Percentiles rank a stretch among this genome's conserved stretches.
Evolutionary conservation across 2,797 vertebrate genomes (phyloP).

Genomic region (Siniperca scherzeri): DNA sequence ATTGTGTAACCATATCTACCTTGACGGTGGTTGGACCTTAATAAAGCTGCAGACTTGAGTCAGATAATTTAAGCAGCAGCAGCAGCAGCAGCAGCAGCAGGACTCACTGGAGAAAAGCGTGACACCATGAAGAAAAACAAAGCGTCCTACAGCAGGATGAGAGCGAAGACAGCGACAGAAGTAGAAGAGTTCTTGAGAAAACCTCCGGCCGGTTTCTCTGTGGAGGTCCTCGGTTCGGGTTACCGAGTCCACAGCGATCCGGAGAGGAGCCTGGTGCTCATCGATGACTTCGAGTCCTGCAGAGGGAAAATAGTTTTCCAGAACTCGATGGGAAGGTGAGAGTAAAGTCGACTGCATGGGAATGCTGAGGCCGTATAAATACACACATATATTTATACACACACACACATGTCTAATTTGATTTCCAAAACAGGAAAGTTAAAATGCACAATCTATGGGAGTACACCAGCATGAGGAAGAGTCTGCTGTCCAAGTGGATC

Average conservation of each 20-base stretch:
- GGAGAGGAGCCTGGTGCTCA: conserved; percentile 72
- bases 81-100: neutral
- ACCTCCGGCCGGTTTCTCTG: conserved; percentile 72
- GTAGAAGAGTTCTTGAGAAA: conserved; percentile 70
- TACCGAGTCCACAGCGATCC: conserved; percentile 62
- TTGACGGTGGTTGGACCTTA: neutral
- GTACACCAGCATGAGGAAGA: conserved; percentile 74
- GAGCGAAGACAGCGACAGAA: conserved; percentile 60
- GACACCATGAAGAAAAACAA: conserved; percentile 9
- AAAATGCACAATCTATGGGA: conserved; percentile 72
- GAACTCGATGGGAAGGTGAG: conserved; percentile 77
- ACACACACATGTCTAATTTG: too few species aligned
- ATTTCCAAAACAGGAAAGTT: conserved; percentile 58
- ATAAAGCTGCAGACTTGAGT: neutral
- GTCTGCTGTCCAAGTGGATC: conserved; percentile 76
- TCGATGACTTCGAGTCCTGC: conserved; percentile 66
- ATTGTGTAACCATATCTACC: fast-evolving
- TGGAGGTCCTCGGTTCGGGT: conserved; percentile 35
- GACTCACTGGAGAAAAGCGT: fast-evolving
- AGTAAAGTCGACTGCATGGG: too few species aligned
- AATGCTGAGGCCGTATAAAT: neutral
- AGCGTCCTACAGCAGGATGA: conserved; percentile 21
- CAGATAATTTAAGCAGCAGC: neutral
- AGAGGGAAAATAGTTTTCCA: conserved; percentile 67
- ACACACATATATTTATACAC: too few species aligned